Evolutionary conservation across 1,140 invertebrate species (phyloP), one percentile per base, ranked within the genome.

Genomic region (Drosophila pruinosa): DNA sequence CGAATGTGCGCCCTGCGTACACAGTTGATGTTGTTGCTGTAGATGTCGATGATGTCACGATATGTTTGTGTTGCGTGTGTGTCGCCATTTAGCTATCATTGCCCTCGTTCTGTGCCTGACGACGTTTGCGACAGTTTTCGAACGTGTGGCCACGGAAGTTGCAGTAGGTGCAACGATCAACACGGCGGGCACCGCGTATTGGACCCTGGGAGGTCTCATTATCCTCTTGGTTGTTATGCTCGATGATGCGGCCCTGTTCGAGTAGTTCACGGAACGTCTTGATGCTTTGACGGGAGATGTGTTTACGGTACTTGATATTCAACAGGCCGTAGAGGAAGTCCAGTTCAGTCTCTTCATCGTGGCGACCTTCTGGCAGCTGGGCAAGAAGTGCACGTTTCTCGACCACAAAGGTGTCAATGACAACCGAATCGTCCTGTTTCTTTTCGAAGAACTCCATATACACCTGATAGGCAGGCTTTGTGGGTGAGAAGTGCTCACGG

Each of bases 241-340:
- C 89, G 24, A 90, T 90, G 34, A 89, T 81, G 34, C 89, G 76
- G 12, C 89, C 89, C 48, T 90, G 77, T 24, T 90, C 89, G 15
- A 90, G 72, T 15, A 90, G 71, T 5, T 88, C 85, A 17, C 75
- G 73, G 48, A 90, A 90, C 24, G 89, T 72, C 10, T 59, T 31
- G 6, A 90, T 28, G 43, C 64, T 53, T 4, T 75, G 73, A 28
- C 89, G 89, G 7, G 81, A 7, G 22, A 90, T 89, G 45, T 90
- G 72, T 48, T 90, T 80, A 19, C 89, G 89, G 41, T 88, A 90
- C 50, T 90, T 90, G 47, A 89, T 78, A 45, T 88, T 79, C 24
- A 91, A 61, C 45, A 90, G 69, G 4, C 90, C 89, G 45, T 91
- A 91, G 14, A 91, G 50, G 15, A 91, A 88, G 52, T 91, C 90